A percentile compares a stretch with the other conserved stretches of the same genome.
Evolutionary conservation across 2,113 vertebrate species (phyloP).

Genomic region (Rhinichthys klamathensis): DNA sequence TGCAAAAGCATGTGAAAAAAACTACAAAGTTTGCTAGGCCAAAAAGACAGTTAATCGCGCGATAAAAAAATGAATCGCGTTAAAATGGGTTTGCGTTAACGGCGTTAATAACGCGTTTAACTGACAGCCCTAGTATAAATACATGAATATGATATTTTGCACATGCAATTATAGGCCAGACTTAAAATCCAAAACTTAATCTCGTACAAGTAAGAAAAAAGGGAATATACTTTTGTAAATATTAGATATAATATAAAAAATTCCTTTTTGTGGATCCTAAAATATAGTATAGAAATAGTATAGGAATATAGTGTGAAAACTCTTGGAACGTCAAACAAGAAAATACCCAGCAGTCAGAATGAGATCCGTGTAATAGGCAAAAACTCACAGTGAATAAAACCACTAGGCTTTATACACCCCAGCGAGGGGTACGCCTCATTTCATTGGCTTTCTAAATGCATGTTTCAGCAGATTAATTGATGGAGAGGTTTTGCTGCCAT

Average conservation of each 20-base stretch:
- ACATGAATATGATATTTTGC: neutral
- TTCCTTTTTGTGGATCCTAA: neutral
- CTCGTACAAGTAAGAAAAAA: neutral
- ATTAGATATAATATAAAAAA: neutral
- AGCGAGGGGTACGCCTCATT: neutral
- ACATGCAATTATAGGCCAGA: neutral
- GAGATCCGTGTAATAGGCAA: neutral
- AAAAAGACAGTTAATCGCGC: no score
- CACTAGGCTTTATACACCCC: constrained; percentile 17
- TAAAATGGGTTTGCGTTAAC: no score
- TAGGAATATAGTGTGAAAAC: neutral
- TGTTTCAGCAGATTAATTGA: constrained; percentile 44
- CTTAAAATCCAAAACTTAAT: neutral
- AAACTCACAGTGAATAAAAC: constrained; percentile 30
- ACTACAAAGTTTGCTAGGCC: no score
- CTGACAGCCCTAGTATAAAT: no score
- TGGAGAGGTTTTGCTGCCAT: neutral
- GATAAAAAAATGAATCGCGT: no score
- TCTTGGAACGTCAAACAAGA: neutral
- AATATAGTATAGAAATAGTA: neutral
- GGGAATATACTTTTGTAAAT: neutral
- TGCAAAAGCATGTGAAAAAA: no score
- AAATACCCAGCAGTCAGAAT: neutral
- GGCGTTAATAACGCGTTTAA: no score
- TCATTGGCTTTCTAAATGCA: neutral